Evolutionary conservation across 2,797 vertebrate genomes (phyloP), one percentile per base, ranked within the genome.

Genomic region (Natrix natrix): DNA sequence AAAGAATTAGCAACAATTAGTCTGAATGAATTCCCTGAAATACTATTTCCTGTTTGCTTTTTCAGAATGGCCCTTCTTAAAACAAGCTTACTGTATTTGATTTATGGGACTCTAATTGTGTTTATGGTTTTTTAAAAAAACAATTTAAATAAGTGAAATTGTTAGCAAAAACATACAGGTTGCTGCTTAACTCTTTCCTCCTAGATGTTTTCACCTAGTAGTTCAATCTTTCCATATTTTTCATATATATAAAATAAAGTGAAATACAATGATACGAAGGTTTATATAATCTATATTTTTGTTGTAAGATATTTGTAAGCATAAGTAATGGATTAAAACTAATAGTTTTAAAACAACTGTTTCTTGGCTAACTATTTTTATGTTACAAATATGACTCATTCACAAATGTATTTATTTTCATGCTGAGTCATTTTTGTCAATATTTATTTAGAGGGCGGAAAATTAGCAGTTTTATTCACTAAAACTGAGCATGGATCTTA

Each of bases 251-350:
- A 69, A 16, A 69, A n/a, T 7, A 87, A 86, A 63, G 24, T 61
- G 16, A 37, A n/a, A 83, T 11, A 86, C n/a, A 54, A 1, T 86
- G 2, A 61, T 16, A 12, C 37, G 7, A 6, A 87, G 8, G 1
- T 14, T 10, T 66, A n/a, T 43, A 5, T 56, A 12, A 10, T 57
- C 6, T n/a, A 14, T 87, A 37, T n/a, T 43, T 87, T 87, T 69
- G 63, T 52, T 37, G 6, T 59, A 56, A 69, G 4, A 28, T 48
- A 89, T 12, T 1, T 26, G 28, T 8, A 91, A 66, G 63, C 78
- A 28, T 60, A 87, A 93, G 91, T 11, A 11, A 60, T 69, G 95
- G 88, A 94, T 69, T 94, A 28, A 0, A 61, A 94, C 14, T 54
- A 90, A 7, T 22, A 88, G 8, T 37, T 48, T 89, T 20, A 83